Base-by-base conservation (phyloP, 2,888 invertebrate genomes). In the Eristalis pertinax region DNA sequence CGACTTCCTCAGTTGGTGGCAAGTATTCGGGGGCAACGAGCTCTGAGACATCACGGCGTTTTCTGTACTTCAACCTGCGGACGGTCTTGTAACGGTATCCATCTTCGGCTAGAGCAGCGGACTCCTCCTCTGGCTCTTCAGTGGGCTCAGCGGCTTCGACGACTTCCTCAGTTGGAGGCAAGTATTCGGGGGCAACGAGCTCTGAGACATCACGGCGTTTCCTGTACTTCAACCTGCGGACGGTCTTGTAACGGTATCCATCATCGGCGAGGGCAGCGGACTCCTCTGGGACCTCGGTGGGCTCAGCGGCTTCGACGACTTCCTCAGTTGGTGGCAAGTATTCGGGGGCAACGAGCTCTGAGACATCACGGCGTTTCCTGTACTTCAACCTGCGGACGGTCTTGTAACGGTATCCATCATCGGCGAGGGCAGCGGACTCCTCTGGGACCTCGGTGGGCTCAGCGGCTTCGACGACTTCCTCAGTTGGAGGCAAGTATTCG, bases 131-230 rank as follows among this genome's bases (percentile, higher is more conserved):
- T n/a, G 78, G 41, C 0, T 72, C 86, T 73, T 89, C 89, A 1
- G 84, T 89, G 1, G 89, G n/a, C 82, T 70, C 79, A 58, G 29
- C 65, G 19, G 35, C 58, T 58, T 75, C 65, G 22, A 72, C 41
- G 35, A 35, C 43, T 29, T 90, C 90, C 72, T 90, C 90, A 0
- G 85, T 4, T 0, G 90, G 89, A 1, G 91, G 89, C 68, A 91
- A 78, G 50, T 90, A 91, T 4, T 91, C 90, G 24, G 88, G 89
- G 56, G 89, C 73, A 29, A 67, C 67, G 15, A 67, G 5, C 22
- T 75, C 75, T 7, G 75, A 75, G 10, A 75, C 75, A 58, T 75
- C 75, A 58, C 75, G 75, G n/a, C 65, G 75, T 22, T 67, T 75
- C 58, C 75, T 75, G 67, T 74, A 84, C 11, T 80, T 85, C 11